Conservation (phyloP, 2,113 vertebrate genomes). For the Collichthys lucidus region DNA sequence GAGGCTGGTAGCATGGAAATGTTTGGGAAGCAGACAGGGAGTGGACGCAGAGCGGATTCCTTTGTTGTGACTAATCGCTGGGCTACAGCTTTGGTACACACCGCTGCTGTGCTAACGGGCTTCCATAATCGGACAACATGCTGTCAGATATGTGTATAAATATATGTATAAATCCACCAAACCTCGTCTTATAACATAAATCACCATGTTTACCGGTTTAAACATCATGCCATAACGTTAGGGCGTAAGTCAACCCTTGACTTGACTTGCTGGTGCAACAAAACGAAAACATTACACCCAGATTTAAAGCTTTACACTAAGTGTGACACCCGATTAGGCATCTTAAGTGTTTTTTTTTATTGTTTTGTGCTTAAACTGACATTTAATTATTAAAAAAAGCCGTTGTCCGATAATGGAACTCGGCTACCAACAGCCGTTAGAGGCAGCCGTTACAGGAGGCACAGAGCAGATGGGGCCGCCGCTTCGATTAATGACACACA, state of each 20-base stretch:
- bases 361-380: neutral
- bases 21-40: slow-evolving; percentile 46
- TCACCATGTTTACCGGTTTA: neutral
- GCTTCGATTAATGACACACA: neutral
- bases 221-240: neutral
- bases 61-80: slow-evolving; percentile 81
- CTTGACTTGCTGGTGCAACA: neutral
- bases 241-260: neutral
- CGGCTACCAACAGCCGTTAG: slow-evolving; percentile 4
- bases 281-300: neutral
- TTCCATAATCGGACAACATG: slow-evolving; percentile 65
- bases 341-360: rapidly evolving
- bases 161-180: neutral
- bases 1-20: neutral
- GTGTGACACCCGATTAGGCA: rapidly evolving
- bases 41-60: slow-evolving; percentile 72
- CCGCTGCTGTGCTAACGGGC: slow-evolving; percentile 42
- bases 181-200: too few species aligned
- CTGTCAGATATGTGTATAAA: rapidly evolving
- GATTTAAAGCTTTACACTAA: neutral
- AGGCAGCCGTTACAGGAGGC: slow-evolving; percentile 9
- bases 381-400: neutral
- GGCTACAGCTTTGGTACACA: slow-evolving; percentile 1
- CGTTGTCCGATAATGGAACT: slow-evolving; percentile 70
- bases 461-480: slow-evolving; percentile 48